These are phyloP conservation scores for Babylonia areolata DNA, from an alignment of 1,140 invertebrate genomes.

Conservation along the genomic window DNA sequence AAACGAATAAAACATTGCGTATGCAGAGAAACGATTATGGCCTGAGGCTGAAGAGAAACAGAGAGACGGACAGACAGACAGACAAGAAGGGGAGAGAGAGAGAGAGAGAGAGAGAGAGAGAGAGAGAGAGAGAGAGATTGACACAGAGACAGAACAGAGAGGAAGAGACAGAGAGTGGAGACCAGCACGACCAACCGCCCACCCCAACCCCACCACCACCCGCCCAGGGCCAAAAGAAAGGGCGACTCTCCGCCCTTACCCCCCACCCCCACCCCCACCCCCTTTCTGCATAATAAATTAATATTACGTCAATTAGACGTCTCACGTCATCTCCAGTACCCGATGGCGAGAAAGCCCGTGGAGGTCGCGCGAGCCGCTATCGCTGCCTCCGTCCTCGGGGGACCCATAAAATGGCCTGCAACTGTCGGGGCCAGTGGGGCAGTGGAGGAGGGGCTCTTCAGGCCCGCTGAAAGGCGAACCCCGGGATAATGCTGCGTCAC, in stretches of 20 bases:
- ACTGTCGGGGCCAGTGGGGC: too few species aligned
- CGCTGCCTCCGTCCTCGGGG: not conserved
- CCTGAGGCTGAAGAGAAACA: not conserved
- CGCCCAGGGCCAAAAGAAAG: not conserved
- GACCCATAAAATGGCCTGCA: not conserved
- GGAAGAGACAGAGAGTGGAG: not conserved
- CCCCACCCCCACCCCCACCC: too few species aligned
- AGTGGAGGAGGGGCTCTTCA: too few species aligned
- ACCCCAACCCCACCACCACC: not conserved
- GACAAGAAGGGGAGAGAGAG: too few species aligned
- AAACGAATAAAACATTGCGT: not conserved
- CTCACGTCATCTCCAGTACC: not conserved
- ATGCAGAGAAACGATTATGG: too few species aligned
- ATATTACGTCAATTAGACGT: slow-evolving; percentile 31
- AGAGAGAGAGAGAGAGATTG: too few species aligned
- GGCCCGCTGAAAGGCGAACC: too few species aligned
- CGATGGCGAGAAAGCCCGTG: not conserved
- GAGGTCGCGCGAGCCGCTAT: not conserved
- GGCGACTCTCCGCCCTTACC: not conserved
- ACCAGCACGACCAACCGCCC: not conserved
- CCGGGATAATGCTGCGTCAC: too few species aligned
- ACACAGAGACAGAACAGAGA: too few species aligned
- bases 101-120: not conserved
- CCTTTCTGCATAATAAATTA: slow-evolving; percentile 28
- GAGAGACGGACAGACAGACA: too few species aligned